Conservation (phyloP, 2,113 vertebrate genomes). For the Heteronetta atricapilla region DNA sequence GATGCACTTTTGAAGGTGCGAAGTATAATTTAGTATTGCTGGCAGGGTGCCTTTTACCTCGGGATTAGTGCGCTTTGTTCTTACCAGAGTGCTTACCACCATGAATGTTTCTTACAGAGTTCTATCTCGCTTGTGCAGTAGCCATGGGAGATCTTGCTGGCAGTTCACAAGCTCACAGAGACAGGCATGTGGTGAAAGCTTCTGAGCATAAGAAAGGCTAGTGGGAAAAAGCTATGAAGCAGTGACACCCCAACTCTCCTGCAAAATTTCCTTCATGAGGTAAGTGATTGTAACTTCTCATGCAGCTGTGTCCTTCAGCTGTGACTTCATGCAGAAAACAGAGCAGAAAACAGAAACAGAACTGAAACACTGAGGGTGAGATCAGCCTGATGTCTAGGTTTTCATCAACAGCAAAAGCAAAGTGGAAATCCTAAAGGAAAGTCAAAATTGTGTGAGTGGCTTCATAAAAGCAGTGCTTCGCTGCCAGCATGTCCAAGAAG, state of each 20-base stretch:
- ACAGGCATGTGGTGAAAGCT: not conserved
- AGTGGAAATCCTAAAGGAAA: not conserved
- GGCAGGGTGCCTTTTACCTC: not conserved
- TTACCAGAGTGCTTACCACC: not conserved
- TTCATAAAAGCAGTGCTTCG: not conserved
- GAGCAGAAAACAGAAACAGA: not conserved
- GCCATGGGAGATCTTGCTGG: not conserved
- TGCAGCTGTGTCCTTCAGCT: not conserved
- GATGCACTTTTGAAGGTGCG: not conserved
- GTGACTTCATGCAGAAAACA: too few species aligned
- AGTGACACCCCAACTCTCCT: not conserved
- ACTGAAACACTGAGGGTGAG: not conserved
- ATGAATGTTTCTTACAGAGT: not conserved
- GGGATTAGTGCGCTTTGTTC: not conserved
- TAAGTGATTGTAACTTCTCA: not conserved
- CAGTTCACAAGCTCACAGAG: not conserved
- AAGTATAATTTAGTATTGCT: not conserved
- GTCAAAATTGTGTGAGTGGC: not conserved
- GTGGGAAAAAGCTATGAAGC: not conserved
- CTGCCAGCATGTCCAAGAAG: not conserved
- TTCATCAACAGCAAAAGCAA: not conserved
- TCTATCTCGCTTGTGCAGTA: not conserved
- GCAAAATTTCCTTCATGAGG: not conserved
- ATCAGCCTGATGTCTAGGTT: not conserved
- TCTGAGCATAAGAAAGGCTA: rapidly evolving